Base-by-base conservation (phyloP, 2,888 invertebrate species). In the Spodoptera picta region DNA sequence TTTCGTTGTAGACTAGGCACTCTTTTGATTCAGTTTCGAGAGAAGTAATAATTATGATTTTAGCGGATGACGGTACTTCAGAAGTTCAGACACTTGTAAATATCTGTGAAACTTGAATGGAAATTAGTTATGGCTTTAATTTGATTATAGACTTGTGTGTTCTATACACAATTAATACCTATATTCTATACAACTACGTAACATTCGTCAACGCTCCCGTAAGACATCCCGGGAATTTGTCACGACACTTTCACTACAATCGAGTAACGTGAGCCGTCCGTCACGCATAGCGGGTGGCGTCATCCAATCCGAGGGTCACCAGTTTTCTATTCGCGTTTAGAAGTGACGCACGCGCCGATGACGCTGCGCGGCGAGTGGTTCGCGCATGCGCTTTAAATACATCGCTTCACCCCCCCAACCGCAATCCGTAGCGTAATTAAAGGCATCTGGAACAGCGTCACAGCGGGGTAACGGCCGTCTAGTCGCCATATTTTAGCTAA, bases 311-410 rank as follows among this genome's bases (percentile, higher is more conserved):
- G 92, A 92, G 92, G 92, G 91, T 91, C 92, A 91, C 87, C 81
- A 85, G 83, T 87, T 90, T 90, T 91, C 93, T 93, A 93, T 93
- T 92, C 91, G 90, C 86, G 92, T 91, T 87, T 75, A 73, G 79
- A 71, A 75, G 90, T 93, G 92, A 93, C 93, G 93, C 93, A 91
- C 91, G 88, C 88, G 90, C 87, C 86, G 80, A 82, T 90, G 92
- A 91, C 92, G 92, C 82, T 73, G 73, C 75, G 81, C 53, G 75
- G 66, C 80, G 72, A 78, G 70, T 80, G 77, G 74, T 69, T 79
- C 74, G 75, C 80, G 81, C 82, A 80, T 82, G 83, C 85, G 87
- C 86, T 91, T 88, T 88, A 90, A 80, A 79, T 81, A 83, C 69
- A 79, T 71, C 66, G 71, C 76, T 69, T 70, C 71, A 78, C 73